Evolutionary conservation across 2,888 invertebrate genomes (phyloP), one percentile per base, ranked within the genome.

Genomic region (Baccha elongata): DNA sequence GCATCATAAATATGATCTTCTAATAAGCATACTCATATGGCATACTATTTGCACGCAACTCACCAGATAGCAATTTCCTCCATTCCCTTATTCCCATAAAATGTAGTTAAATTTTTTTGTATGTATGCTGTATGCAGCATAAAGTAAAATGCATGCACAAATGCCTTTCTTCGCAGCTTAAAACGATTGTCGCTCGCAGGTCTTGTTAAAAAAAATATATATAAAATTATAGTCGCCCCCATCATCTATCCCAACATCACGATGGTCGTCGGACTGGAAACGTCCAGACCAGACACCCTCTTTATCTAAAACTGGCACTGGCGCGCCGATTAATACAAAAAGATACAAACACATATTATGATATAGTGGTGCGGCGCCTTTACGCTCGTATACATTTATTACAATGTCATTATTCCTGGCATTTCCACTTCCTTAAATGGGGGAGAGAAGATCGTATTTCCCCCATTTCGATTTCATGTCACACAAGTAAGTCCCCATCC

Each of bases 401-500:
- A 72, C 67, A 72, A 65, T 60, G 67, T 29, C 76, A 83, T 83
- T 76, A 67, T 76, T 53, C 62, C 67, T 62, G 76, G 29, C 71
- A 53, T 76, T 62, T 60, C 44, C 67, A 72, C 76, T 83, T 81
- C 81, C 81, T 81, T 76, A 76, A 71, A 81, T 71, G 76, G 81
- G 71, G 71, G 75, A 65, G 71, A 65, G 29, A 26, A 53, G 55
- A 75, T 81, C 75, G 71, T 53, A 62, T 81, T 80, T 65, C 75
- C 58, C 69, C 75, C 37, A 62, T 80, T 71, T 60, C 17, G 52
- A 48, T 60, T 81, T 71, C 65, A 60, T 46, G 68, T 65, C 74
- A 75, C 65, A 60, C 60, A 69, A 55, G 60, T 37, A 19, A 19
- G 21, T 4, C 3, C 21, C 19, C 37, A 13, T 40, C 37, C 19